These are phyloP conservation scores for Sphaeridia pumilis DNA, from an alignment of 2,888 invertebrate species.

Conservation along the genomic window DNA sequence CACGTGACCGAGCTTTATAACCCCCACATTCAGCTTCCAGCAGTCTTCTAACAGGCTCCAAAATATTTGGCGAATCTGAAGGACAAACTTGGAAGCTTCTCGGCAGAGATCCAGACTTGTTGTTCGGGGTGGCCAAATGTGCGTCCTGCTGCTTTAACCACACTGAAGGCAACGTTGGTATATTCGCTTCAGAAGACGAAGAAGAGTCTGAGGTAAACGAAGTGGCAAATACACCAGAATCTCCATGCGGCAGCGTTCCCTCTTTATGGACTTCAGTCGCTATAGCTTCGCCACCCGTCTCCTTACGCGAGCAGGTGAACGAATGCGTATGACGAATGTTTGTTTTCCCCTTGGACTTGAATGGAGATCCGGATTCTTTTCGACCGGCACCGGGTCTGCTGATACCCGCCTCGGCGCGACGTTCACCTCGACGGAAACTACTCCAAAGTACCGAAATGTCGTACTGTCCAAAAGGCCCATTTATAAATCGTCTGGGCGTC, in stretches of 20 bases:
- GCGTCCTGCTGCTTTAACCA: constrained; percentile 61
- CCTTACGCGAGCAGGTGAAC: constrained; percentile 37
- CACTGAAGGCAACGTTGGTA: constrained; percentile 54
- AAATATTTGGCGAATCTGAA: constrained; percentile 10
- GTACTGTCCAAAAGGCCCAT: constrained; percentile 35
- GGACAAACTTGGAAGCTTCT: constrained; percentile 60
- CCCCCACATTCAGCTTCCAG: constrained; percentile 5
- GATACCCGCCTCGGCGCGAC: constrained; percentile 15
- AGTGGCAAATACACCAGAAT: constrained; percentile 36
- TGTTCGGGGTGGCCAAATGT: constrained; percentile 52
- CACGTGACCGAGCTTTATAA: constrained; percentile 37
- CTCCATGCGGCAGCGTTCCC: constrained; percentile 29
- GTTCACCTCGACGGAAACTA: constrained; percentile 33
- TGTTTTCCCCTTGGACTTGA: constrained; percentile 31
- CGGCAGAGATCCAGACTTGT: constrained; percentile 65
- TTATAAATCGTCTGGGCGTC: constrained; percentile 35
- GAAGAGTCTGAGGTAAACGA: constrained; percentile 36
- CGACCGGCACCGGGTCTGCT: constrained; percentile 15
- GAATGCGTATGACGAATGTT: constrained; percentile 38
- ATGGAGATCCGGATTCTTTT: constrained; percentile 20
- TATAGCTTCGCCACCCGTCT: constrained; percentile 2
- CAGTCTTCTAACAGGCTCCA: constrained; percentile 1
- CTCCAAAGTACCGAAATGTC: constrained; percentile 36
- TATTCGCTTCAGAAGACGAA: constrained; percentile 38
- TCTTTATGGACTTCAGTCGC: constrained; percentile 21